phyloP scores from a whole-genome alignment of 2,797 vertebrate species.

The Eulemur mongoz region DNA sequence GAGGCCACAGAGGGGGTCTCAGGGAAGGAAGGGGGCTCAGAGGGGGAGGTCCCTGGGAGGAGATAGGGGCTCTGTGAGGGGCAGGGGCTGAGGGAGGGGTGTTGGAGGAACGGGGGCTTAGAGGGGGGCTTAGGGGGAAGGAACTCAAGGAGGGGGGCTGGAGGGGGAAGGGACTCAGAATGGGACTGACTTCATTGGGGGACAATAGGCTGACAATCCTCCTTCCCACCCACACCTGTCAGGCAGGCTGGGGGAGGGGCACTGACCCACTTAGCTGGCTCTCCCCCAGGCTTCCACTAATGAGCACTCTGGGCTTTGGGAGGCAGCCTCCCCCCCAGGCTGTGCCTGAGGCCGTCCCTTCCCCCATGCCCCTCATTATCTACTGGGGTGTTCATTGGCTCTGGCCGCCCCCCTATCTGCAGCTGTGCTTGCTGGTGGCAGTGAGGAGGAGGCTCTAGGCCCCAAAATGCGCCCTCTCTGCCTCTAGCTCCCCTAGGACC shows the following conservation, averaged over 20 bases:
- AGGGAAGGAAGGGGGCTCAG: neutral
- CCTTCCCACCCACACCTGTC: constrained; percentile 69
- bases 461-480: neutral
- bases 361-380: constrained; percentile 67
- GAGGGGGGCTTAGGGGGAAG: neutral
- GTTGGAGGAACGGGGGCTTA: neutral
- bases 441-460: neutral
- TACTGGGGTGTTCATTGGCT: constrained; percentile 40
- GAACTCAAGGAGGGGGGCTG: neutral
- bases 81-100: neutral
- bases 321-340: constrained; percentile 61
- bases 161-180: neutral
- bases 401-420: constrained; percentile 32
- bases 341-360: constrained; percentile 68
- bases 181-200: neutral
- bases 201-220: constrained; percentile 49
- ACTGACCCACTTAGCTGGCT: constrained; percentile 75
- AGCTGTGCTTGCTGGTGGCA: neutral
- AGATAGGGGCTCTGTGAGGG: neutral
- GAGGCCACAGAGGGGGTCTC: neutral
- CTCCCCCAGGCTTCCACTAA: constrained; percentile 66
- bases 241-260: constrained; percentile 59
- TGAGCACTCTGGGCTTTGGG: constrained; percentile 69
- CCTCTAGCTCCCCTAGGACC: neutral
- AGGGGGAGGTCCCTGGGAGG: neutral